Conservation (phyloP, 2,888 invertebrate species). For the Plutella xylostella region DNA sequence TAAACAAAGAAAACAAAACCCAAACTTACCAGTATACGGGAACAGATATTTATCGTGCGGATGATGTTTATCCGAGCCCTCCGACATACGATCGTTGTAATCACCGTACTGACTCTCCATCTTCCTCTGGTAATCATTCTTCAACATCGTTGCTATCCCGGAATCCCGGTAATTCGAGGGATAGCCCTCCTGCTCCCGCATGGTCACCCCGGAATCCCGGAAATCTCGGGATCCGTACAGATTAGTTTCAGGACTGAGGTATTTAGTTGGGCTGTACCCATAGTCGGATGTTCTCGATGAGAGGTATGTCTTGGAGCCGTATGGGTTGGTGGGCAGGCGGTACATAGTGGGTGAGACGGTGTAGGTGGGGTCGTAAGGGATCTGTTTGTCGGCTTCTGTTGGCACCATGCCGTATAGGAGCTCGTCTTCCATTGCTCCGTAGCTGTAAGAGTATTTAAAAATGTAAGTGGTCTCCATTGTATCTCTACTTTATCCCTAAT, state of each 20-base stretch:
- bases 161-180: conserved; percentile 58
- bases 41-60: conserved; percentile 84
- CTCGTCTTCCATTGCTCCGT: conserved; percentile 59
- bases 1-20: neutral
- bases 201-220: conserved; percentile 32
- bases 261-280: conserved; percentile 61
- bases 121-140: conserved; percentile 64
- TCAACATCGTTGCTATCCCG: conserved; percentile 61
- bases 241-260: conserved; percentile 43
- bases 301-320: conserved; percentile 60
- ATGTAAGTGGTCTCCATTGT: neutral
- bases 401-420: conserved; percentile 55
- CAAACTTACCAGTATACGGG: conserved; percentile 78
- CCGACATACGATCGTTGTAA: conserved; percentile 75
- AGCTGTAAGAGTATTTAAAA: conserved; percentile 29
- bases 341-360: conserved; percentile 64
- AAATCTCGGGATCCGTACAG: conserved; percentile 55
- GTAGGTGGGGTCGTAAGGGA: conserved; percentile 59
- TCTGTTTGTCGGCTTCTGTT: conserved; percentile 53
- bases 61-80: conserved; percentile 78
- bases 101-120: conserved; percentile 61
- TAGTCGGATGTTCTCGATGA: conserved; percentile 57
- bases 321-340: conserved; percentile 55
- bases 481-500: too few species aligned
- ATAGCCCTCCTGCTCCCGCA: conserved; percentile 54